Evolutionary conservation across 2,113 vertebrate species (phyloP).

Genomic region (Plecturocebus donacophilus): DNA sequence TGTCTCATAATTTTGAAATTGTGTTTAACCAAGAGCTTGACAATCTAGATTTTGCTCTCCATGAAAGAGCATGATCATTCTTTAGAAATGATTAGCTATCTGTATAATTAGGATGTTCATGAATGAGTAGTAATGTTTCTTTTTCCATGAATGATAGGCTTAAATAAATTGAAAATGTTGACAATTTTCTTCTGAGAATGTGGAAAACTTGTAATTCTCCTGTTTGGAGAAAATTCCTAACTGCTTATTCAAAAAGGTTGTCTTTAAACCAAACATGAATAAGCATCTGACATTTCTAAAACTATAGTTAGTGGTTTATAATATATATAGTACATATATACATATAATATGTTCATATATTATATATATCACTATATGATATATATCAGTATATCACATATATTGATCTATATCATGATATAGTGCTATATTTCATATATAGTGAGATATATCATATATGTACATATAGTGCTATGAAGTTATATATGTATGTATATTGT

Average conservation of each 20-base stretch:
- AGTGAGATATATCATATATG: too few species aligned
- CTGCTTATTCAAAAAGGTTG: neutral
- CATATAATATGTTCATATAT: too few species aligned
- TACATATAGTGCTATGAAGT: too few species aligned
- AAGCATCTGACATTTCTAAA: conserved; percentile 4
- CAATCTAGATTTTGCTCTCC: neutral
- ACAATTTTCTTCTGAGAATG: neutral
- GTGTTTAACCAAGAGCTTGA: neutral
- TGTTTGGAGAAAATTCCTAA: neutral
- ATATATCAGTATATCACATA: too few species aligned
- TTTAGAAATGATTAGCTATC: neutral
- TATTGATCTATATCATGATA: too few species aligned
- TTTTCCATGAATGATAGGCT: neutral
- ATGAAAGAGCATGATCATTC: neutral
- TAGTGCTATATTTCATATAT: too few species aligned
- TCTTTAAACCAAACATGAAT: neutral
- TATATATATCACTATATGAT: too few species aligned
- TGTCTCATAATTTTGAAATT: conserved; percentile 41
- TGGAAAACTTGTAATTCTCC: neutral
- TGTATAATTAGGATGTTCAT: conserved; percentile 1
- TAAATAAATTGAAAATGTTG: conserved; percentile 14
- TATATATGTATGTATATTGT: too few species aligned
- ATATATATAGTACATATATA: neutral
- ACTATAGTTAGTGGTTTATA: neutral
- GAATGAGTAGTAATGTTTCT: neutral